phyloP scores from a whole-genome alignment of 2,797 vertebrate genomes.

The Enteromius treurensis region DNA sequence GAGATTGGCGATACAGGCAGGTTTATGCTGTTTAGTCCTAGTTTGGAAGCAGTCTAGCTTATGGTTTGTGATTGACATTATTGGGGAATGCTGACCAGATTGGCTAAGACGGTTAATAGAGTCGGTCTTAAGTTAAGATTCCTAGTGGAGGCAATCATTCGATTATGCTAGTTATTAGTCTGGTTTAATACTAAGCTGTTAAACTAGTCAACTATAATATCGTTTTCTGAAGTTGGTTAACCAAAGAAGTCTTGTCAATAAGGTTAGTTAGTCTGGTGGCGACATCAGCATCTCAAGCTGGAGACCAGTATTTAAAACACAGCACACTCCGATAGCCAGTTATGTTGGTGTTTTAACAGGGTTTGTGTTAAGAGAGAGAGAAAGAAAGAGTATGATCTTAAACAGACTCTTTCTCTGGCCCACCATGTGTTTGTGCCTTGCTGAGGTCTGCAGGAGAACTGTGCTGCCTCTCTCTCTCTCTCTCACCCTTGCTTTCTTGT shows the following conservation, averaged over 20 bases:
- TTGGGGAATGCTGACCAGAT: background rate
- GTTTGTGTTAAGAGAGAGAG: background rate
- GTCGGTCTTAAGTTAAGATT: background rate
- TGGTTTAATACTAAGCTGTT: background rate
- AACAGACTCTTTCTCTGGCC: conserved; percentile 26
- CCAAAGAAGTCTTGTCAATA: background rate
- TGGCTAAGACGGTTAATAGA: background rate
- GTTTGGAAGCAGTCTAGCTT: background rate
- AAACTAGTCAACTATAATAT: background rate
- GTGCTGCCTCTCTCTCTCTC: background rate
- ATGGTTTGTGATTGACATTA: conserved; percentile 1
- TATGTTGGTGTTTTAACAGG: background rate
- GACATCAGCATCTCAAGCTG: background rate
- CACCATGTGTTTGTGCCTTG: conserved; percentile 30
- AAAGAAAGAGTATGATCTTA: conserved; percentile 19
- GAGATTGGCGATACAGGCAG: background rate
- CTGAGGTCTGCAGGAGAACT: background rate
- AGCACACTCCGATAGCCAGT: background rate
- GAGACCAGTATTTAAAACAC: conserved; percentile 7
- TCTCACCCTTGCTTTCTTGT: conserved; percentile 10
- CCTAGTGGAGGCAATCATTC: background rate
- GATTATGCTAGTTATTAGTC: background rate
- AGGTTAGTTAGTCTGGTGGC: too few species aligned
- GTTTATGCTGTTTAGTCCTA: background rate
- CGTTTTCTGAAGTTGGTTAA: background rate